These are phyloP conservation scores for Hemiprocne comata DNA, from an alignment of 2,113 vertebrate species.

Conservation along the genomic window DNA sequence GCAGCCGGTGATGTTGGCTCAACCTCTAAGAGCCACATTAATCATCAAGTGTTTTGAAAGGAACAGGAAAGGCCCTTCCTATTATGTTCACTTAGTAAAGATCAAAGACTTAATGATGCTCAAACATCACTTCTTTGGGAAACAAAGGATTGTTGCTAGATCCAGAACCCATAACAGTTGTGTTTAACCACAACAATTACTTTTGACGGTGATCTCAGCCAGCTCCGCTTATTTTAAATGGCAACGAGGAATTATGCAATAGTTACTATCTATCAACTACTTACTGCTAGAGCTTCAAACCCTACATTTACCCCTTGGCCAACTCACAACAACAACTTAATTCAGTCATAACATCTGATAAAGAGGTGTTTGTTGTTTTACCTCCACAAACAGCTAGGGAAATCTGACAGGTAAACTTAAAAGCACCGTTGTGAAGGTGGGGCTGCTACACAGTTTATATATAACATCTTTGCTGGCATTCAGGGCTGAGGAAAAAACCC, in stretches of 20 bases:
- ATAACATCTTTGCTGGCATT: neutral
- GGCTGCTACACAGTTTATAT: neutral
- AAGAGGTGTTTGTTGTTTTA: neutral
- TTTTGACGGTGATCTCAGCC: neutral
- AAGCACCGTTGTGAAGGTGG: neutral
- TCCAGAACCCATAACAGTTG: neutral
- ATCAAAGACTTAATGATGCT: neutral
- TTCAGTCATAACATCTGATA: neutral
- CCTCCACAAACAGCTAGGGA: neutral
- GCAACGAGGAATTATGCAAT: neutral
- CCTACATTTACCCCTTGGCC: neutral
- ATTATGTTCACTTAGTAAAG: neutral
- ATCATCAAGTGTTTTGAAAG: neutral
- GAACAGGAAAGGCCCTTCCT: slow-evolving; percentile 5
- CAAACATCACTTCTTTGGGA: neutral
- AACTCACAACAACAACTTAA: neutral
- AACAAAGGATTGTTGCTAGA: neutral
- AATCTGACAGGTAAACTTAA: neutral
- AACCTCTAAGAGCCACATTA: neutral
- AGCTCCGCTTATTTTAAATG: neutral
- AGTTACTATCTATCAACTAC: neutral
- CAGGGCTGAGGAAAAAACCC: neutral
- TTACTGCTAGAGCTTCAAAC: neutral
- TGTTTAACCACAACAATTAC: neutral
- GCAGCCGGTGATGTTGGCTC: neutral